Base-by-base conservation (phyloP, 2,888 invertebrate species). In the Clivina fossor region DNA sequence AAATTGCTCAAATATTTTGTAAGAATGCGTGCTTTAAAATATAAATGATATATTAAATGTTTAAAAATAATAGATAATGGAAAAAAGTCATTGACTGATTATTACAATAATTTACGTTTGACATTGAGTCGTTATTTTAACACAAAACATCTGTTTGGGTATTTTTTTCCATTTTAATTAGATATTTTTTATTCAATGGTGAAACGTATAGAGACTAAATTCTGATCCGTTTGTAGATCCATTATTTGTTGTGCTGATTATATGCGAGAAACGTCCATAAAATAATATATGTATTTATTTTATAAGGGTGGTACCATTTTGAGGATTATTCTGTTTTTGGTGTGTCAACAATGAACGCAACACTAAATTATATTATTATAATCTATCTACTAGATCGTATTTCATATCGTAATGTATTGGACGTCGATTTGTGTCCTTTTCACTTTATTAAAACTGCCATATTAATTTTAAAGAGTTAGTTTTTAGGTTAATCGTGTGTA, bases 131-230 rank as follows among this genome's bases (percentile, higher is more conserved):
- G 48, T 20, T 35, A 32, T 47, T 47, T 37, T 49, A 51, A 41
- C 53, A 53, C 44, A 53, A 53, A 43, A 53, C 53, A 53, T 53
- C 53, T 53, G 53, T 53, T n/a, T n/a, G n/a, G n/a, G n/a, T n/a
- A n/a, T n/a, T n/a, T n/a, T n/a, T n/a, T n/a, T n/a, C n/a, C n/a
- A n/a, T n/a, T n/a, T n/a, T n/a, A n/a, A n/a, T n/a, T n/a, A n/a
- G n/a, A n/a, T n/a, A n/a, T n/a, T n/a, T n/a, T 30, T 40, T 40
- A 40, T 40, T 40, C 22, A 2, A 40, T 16, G 19, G 40, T 40
- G 16, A 40, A 22, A 40, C 40, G 40, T 40, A 22, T 19, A 20
- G 33, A 33, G 19, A 8, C 20, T 40, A 22, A 40, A 22, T 11
- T 40, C 11, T 40, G 40, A 19, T 19, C 11, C 16, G 4, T 30